Evolutionary conservation across 1,140 invertebrate genomes (phyloP), one percentile per base, ranked within the genome.

Genomic region (Heliconius hermathena): DNA sequence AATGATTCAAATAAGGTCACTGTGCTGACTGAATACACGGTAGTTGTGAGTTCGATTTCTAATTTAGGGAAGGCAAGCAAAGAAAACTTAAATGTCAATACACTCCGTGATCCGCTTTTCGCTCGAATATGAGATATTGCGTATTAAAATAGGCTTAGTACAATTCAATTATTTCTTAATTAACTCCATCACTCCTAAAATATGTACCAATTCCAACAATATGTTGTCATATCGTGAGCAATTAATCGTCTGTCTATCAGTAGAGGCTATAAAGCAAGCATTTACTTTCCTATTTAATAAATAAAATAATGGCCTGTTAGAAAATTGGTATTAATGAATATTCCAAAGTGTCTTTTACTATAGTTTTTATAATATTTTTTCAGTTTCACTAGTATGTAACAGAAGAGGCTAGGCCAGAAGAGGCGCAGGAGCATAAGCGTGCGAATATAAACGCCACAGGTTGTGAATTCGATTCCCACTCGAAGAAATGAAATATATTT

Each of bases 181-280:
- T 29, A 26, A 57, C 9, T 3, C 8, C 20, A n/a, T 8, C n/a
- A 20, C 54, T n/a, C 8, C 8, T 57, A 22, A 57, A 57, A 52
- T 52, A 52, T 18, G 54, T 57, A 2, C 8, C 9, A 18, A 8
- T 54, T n/a, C 36, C 54, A 36, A 20, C 52, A 33, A 36, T 18
- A 72, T 80, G 74, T 36, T 29, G 54, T 41, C 74, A 76, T 79
- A 72, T 77, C 72, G 46, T 52, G 13, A 54, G 79, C 79, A 77
- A 80, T 80, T 77, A 80, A 80, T 74, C 79, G 70, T 41, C 52
- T 16, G 41, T 71, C 71, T 72, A 76, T 80, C 75, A 80, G 71
- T 60, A n/a, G 75, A 73, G 46, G 71, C 54, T n/a, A 80, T 80
- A 77, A 75, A 80, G 76, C 52, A 38, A 41, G 73, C 41, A 71